phyloP scores from a whole-genome alignment of 1,140 invertebrate genomes.

The Conus betulinus region DNA sequence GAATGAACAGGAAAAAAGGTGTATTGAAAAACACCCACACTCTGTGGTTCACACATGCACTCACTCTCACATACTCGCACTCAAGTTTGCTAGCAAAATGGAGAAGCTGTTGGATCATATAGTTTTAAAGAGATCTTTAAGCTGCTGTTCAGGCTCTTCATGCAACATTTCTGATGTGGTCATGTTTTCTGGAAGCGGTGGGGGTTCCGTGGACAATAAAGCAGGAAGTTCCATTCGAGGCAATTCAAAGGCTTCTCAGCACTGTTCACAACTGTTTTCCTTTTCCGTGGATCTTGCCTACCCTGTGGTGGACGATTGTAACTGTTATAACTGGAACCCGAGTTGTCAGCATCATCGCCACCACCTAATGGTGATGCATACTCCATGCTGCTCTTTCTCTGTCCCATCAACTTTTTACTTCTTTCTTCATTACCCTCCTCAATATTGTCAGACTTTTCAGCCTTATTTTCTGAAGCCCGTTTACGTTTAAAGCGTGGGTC shows the following conservation, averaged over 20 bases:
- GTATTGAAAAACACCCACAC: background rate
- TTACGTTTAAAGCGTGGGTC: slow-evolving; percentile 71
- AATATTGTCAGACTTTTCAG: background rate
- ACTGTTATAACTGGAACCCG: slow-evolving; percentile 58
- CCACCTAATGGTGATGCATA: slow-evolving; percentile 69
- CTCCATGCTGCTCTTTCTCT: slow-evolving; percentile 66
- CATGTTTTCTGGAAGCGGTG: slow-evolving; percentile 40
- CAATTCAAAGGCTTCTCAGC: background rate
- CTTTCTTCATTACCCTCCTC: slow-evolving; percentile 34
- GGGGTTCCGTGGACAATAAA: slow-evolving; percentile 43
- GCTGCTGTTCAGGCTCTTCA: slow-evolving; percentile 58
- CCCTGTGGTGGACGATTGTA: slow-evolving; percentile 59
- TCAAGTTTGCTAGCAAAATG: slow-evolving; percentile 64
- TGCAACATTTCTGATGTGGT: slow-evolving; percentile 37
- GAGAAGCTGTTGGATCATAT: slow-evolving; percentile 75
- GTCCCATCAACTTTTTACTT: slow-evolving; percentile 50
- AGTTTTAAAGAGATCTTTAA: slow-evolving; percentile 73
- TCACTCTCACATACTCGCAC: too few relatives aligned
- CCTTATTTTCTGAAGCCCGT: slow-evolving; percentile 45
- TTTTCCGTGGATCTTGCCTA: slow-evolving; percentile 14
- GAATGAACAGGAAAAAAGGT: background rate
- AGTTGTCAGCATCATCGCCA: slow-evolving; percentile 43
- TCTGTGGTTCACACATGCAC: background rate
- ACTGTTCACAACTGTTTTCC: background rate
- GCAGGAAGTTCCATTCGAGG: slow-evolving; percentile 35